Evolutionary conservation across 2,797 vertebrate species (phyloP).

Genomic region (Acanthurus tractus): DNA sequence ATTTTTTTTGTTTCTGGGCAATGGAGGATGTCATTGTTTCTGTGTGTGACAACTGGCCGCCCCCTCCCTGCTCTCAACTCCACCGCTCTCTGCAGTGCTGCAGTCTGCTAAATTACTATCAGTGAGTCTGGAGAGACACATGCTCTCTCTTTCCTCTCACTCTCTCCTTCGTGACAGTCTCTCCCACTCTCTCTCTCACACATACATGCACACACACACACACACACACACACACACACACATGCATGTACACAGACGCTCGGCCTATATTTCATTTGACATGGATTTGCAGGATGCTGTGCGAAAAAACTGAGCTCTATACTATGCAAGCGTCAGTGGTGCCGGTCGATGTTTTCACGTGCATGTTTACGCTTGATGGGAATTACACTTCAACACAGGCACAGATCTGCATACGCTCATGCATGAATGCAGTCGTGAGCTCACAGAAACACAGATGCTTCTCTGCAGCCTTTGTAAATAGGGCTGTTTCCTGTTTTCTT

Average conservation of each 20-base stretch:
- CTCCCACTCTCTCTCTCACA: slow-evolving; percentile 28
- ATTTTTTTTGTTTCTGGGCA: slow-evolving; percentile 47
- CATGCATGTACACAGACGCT: slow-evolving; percentile 20
- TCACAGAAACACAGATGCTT: slow-evolving; percentile 75
- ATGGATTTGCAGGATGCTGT: slow-evolving; percentile 15
- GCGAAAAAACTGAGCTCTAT: slow-evolving; percentile 11
- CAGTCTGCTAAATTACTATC: slow-evolving; percentile 84
- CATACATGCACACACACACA: slow-evolving; percentile 6
- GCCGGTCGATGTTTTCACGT: slow-evolving; percentile 48
- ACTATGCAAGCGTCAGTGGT: slow-evolving; percentile 19
- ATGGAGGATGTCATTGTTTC: slow-evolving; percentile 70
- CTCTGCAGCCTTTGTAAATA: slow-evolving; percentile 49
- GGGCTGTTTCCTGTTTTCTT: slow-evolving; percentile 39
- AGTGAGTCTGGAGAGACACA: slow-evolving; percentile 75
- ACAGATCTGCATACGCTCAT: slow-evolving; percentile 71
- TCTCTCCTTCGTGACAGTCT: slow-evolving; percentile 58
- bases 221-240: slow-evolving; percentile 10
- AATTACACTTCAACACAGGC: slow-evolving; percentile 57
- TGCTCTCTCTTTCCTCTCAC: slow-evolving; percentile 69
- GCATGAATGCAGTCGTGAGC: slow-evolving; percentile 73
- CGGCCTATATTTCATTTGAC: slow-evolving; percentile 42
- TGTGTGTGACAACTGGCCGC: slow-evolving; percentile 68
- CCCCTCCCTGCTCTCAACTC: slow-evolving; percentile 64
- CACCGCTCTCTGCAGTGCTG: slow-evolving; percentile 80
- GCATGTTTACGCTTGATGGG: slow-evolving; percentile 73